Evolutionary conservation across 2,888 invertebrate genomes (phyloP).

Genomic region (Prosapia bicincta): DNA sequence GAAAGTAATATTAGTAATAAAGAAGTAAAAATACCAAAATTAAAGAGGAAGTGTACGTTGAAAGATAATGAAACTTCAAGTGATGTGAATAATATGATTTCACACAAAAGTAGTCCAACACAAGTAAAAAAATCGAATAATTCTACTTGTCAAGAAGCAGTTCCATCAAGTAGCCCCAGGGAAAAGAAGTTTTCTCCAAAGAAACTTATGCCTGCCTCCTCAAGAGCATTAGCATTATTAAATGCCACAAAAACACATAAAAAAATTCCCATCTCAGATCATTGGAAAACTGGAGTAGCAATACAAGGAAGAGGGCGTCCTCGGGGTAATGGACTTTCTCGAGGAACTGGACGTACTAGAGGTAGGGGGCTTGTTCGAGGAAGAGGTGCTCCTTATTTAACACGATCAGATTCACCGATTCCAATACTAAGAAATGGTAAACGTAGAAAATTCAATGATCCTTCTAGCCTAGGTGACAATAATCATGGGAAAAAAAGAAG

Average conservation of each 20-base stretch:
- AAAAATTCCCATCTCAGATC: slow-evolving; percentile 13
- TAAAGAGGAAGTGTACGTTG: neutral
- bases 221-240: neutral
- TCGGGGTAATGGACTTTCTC: neutral
- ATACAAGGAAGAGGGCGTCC: slow-evolving; percentile 13
- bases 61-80: neutral
- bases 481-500: slow-evolving; percentile 6
- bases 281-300: slow-evolving; percentile 12
- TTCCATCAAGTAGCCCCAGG: neutral
- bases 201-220: neutral
- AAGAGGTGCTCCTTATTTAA: slow-evolving; percentile 6
- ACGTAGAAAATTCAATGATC: slow-evolving; percentile 8
- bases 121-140: neutral
- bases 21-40: slow-evolving; percentile 28
- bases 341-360: neutral
- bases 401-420: slow-evolving; percentile 20
- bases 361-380: neutral
- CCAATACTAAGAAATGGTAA: slow-evolving; percentile 20
- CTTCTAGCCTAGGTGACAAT: neutral
- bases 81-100: neutral
- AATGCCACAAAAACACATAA: slow-evolving; percentile 7
- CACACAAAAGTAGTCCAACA: neutral
- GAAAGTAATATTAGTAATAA: neutral
- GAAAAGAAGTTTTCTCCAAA: neutral
- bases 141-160: neutral